A percentile compares a stretch with the other conserved stretches of the same genome.
Evolutionary conservation across 2,888 invertebrate genomes (phyloP).

Genomic region (Acanthoscelides obtectus): DNA sequence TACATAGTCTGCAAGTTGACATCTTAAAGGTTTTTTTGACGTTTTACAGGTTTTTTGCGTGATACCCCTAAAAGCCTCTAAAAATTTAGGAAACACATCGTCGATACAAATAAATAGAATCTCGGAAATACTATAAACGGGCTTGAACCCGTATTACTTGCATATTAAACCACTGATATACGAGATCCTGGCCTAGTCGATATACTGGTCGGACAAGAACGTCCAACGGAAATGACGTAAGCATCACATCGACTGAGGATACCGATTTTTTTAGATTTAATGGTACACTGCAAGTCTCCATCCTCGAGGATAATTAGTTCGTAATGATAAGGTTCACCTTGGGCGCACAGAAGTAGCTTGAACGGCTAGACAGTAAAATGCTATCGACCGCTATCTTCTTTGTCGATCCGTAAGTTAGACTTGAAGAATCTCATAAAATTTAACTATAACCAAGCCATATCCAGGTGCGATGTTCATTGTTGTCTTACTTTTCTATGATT

Average conservation of each 20-base stretch:
- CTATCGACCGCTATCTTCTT: no score
- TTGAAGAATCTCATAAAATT: no score
- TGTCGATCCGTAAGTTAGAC: no score
- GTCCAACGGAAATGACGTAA: conserved; percentile 34
- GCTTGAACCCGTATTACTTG: neutral
- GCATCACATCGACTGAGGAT: conserved; percentile 16
- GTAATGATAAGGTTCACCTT: neutral
- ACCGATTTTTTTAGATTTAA: conserved; percentile 24
- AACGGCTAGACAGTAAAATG: neutral
- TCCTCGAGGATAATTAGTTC: neutral
- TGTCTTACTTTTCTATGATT: no score
- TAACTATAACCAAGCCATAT: no score
- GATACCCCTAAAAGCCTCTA: no score
- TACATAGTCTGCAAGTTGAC: no score
- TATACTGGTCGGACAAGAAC: conserved; percentile 31
- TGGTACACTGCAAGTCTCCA: neutral
- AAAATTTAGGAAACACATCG: neutral
- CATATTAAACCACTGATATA: neutral
- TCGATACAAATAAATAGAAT: neutral
- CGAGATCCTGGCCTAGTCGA: conserved; percentile 25
- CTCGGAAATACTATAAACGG: neutral
- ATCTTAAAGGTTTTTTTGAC: no score
- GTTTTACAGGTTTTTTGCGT: no score
- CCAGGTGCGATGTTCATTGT: no score
- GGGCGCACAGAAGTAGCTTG: neutral